Base-by-base conservation (phyloP, 1,140 invertebrate species). In the Orussus abietinus region DNA sequence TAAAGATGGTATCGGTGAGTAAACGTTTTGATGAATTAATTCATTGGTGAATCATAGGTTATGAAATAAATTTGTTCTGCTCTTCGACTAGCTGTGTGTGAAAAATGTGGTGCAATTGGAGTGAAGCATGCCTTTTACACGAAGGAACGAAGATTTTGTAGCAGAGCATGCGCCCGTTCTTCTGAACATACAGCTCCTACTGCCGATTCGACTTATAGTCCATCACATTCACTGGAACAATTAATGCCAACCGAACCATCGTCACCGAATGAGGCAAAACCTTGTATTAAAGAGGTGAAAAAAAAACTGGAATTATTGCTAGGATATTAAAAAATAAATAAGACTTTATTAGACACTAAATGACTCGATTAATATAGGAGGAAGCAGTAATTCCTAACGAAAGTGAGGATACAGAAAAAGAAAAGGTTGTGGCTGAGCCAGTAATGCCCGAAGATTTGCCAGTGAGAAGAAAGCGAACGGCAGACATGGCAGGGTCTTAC, bases 111-210 rank as follows among this genome's bases (percentile, higher is more conserved):
- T 35, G 84, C 86, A 19, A 88, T 91, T 51, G 90, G 90, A 45
- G 88, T 92, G 4, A 91, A 90, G 66, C 86, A 90, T 69, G 86
- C 88, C 2, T 92, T 92, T 70, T 92, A 92, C 57, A 90, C 88
- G 7, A 86, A 88, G 66, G 86, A 89, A 49, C 77, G 90, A 51
- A 75, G 84, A 45, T 88, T 85, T 68, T 89, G 86, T 60, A 88
- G 85, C 60, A 77, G 86, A 69, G 77, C 81, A 9, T 90, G 86
- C 70, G 84, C 84, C 3, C 71, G 83, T 21, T 74, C 71, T 10
- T 71, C 67, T 2, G 70, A 74, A 41, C 59, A 65, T 38, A 59
- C 62, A 4, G 48, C 60, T 9, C 45, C 57, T 6, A 57, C 57
- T 28, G 69, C 68, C 5, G 68, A 74, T 53, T 73, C 70, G 2